Base-by-base conservation (phyloP, 1,140 invertebrate species). In the Matsumurasca onukii region DNA sequence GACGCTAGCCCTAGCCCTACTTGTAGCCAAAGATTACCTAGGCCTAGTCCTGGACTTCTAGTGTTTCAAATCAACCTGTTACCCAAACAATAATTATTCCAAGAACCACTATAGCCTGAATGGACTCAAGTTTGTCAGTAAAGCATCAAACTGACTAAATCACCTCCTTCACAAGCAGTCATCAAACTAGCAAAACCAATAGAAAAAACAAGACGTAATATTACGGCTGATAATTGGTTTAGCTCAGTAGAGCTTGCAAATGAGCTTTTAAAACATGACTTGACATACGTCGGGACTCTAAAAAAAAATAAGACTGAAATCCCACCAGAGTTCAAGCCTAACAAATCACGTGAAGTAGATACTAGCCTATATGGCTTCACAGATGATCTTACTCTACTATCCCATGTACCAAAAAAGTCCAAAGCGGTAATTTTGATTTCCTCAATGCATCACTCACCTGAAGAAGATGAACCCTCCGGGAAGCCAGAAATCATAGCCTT, bases 241-340 rank as follows among this genome's bases (percentile, higher is more conserved):
- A 70, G 48, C 24, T 69, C 67, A 20, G 20, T 66, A 0, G 49
- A 71, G 15, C 69, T 82, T 29, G 72, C 76, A 31, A 68, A 66
- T n/a, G 55, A 48, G 17, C 27, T 71, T 3, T 12, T 15, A 31
- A 62, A 69, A 51, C 61, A 39, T 34, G 31, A 49, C 5, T 59
- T 70, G 5, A 70, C 69, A 30, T 63, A 61, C 25, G 73, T 81
- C 15, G 81, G 80, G 22, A 82, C 80, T 12, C 45, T 82, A 48
- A 78, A 75, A 70, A 80, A 79, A 77, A 82, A 81, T 71, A 81
- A 81, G n/a, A n/a, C n/a, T n/a, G n/a, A n/a, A n/a, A n/a, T n/a
- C n/a, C n/a, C n/a, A n/a, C n/a, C n/a, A n/a, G 15, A 55, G 52
- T 55, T 55, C 22, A 12, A 12, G 20, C 52, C 52, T 22, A 55